Base-by-base conservation (phyloP, 2,888 invertebrate genomes). In the Embidobia sp. region DNA sequence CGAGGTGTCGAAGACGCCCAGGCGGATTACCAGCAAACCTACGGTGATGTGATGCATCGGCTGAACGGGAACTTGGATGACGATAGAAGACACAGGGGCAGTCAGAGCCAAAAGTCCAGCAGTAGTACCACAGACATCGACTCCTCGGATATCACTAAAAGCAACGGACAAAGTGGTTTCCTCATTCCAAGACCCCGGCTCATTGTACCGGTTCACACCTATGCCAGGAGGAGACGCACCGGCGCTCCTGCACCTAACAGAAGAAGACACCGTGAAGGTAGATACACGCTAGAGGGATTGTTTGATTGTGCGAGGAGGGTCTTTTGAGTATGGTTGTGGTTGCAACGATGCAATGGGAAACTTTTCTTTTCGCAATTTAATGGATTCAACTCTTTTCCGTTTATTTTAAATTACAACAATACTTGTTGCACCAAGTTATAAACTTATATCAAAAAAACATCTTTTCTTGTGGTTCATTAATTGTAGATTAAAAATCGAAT, bases 181-280 rank as follows among this genome's bases (percentile, higher is more conserved):
- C 92, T 93, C 78, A 96, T 96, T 88, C 96, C 96, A 2, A 91
- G 96, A 83, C 96, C 96, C 26, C 94, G 96, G 85, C 91, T 96
- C 82, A 95, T 96, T 86, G 96, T 96, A 80, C 96, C 96, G 59
- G 95, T 96, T 76, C 96, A 96, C 90, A 96, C 96, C 18, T 96
- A 96, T 86, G 96, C 95, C 63, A 92, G 93, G 76, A 92, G 95
- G 79, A 91, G 96, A 77, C 91, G 95, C 81, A 96, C 96, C 33
- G 96, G 96, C 6, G 96, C 96, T 89, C 91, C 94, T 46, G 91
- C 93, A 53, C 85, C 87, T 0, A 69, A 70, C 13, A 83, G 85
- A 44, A 85, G 91, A 74, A 89, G 92, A 87, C 75, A 90, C 86
- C 91, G 82, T 87, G 86, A 87, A 87, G 88, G 87, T 86, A 86